phyloP scores from a whole-genome alignment of 1,140 invertebrate species.

The Neodiprion lecontei region DNA sequence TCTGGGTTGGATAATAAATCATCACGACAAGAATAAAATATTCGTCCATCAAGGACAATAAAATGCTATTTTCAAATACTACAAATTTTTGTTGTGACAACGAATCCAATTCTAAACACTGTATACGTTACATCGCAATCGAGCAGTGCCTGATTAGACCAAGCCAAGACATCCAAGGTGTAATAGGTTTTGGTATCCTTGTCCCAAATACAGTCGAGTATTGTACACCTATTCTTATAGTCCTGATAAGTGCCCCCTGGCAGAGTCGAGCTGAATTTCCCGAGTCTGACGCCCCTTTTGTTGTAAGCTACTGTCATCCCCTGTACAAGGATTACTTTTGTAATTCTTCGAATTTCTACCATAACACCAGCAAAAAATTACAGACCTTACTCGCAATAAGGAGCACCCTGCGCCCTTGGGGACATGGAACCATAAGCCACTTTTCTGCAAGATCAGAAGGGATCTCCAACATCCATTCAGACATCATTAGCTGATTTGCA shows the following conservation, averaged over 20 bases:
- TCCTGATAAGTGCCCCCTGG: slow-evolving; percentile 73
- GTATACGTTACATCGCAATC: slow-evolving; percentile 78
- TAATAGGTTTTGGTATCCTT: slow-evolving; percentile 71
- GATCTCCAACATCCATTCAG: slow-evolving; percentile 90
- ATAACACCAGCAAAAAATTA: slow-evolving; percentile 18
- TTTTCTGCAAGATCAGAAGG: slow-evolving; percentile 78
- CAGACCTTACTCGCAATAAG: slow-evolving; percentile 76
- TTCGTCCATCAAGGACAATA: slow-evolving; percentile 22
- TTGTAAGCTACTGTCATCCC: slow-evolving; percentile 76
- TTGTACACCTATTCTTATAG: slow-evolving; percentile 58
- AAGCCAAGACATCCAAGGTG: slow-evolving; percentile 83
- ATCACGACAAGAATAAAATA: slow-evolving; percentile 9
- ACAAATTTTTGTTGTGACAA: slow-evolving; percentile 6
- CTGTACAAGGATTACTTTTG: slow-evolving; percentile 56
- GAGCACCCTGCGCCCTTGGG: slow-evolving; percentile 79
- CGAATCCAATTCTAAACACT: neutral
- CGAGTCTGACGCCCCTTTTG: slow-evolving; percentile 70
- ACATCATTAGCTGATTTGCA: slow-evolving; percentile 73
- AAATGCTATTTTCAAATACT: neutral
- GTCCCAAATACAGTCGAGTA: slow-evolving; percentile 84
- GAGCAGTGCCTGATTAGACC: slow-evolving; percentile 77
- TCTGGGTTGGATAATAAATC: slow-evolving; percentile 3
- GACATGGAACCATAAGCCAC: slow-evolving; percentile 86
- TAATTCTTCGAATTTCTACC: too few relatives aligned
- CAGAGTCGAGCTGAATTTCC: slow-evolving; percentile 69